Evolutionary conservation across 2,113 vertebrate species (phyloP), one percentile per base, ranked within the genome.

Genomic region (Gavia stellata): DNA sequence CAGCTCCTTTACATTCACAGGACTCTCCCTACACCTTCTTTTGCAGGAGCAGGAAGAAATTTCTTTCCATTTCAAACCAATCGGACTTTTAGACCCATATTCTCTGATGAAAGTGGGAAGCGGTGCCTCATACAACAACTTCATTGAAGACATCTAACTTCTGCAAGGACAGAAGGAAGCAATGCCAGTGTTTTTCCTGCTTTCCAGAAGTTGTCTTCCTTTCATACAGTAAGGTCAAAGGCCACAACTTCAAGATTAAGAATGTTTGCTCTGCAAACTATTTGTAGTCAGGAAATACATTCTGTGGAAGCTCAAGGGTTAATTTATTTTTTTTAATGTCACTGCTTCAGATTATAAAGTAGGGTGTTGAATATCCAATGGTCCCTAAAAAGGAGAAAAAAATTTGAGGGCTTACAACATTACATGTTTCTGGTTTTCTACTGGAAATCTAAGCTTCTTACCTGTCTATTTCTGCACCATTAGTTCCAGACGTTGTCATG

Each of bases 391-490:
- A 25, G 12, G 11, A 67, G 21, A 61, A 81, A 34, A 2, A 52
- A 68, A 66, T 16, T 16, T 61, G 7, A 58, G 9, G 4, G 17
- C 13, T 81, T 26, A 79, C 6, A 53, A 28, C 29, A 20, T 26
- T 50, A 55, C 4, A 23, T 8, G 7, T 34, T 90, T 68, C 23
- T 80, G 24, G 12, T 40, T 49, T 86, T 66, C 62, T 44, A 12
- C 33, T 49, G 2, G 2, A 95, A 75, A 53, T 40, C 13, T 59
- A 78, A 49, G 12, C 12, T 61, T 33, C 97, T 95, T 97, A 99
- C 99, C 99, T 99, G 87, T 99, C 99, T 92, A 98, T 92, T 94
- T 99, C 99, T 82, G 97, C 55, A 81, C 98, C 68, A 67, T 86
- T 97, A 42, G 87, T 73, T 91, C 94, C 98, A 84, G 98, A 98